Base-by-base conservation (phyloP, 2,888 invertebrate species). In the Hemithea aestivaria region DNA sequence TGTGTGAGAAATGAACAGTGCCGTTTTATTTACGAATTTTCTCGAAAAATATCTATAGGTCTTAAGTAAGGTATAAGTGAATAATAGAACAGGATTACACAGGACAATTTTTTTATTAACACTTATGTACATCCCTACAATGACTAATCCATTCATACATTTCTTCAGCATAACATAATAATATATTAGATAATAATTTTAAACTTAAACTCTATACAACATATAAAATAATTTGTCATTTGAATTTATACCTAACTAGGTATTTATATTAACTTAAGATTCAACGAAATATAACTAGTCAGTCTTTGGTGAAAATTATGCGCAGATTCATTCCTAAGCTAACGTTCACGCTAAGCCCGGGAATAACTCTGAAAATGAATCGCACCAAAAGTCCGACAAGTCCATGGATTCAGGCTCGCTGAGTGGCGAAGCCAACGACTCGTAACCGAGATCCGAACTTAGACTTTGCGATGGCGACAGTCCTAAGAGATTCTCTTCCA, bases 351-450 rank as follows among this genome's bases (percentile, higher is more conserved):
- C 88, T 62, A 94, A 80, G 45, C 90, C 90, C 22, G 94, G 94
- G 76, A 95, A 95, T 54, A 95, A 77, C 76, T 94, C 94, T 45
- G 92, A 91, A 58, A 94, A 91, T 56, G 91, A 91, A 63, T 91
- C 91, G 63, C 92, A 91, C 93, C 93, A 94, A 60, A 91, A 87
- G 65, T 93, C 92, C 63, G 91, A 81, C 46, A 87, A 66, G 63
- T 83, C 78, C 73, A 85, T 79, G 10, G 80, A 76, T 38, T 80
- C 84, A 0, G 74, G 61, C 50, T 87, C 88, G 58, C 88, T 88
- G 40, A 87, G 67, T 0, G 88, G 88, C 20, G 88, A 88, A 0
- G 80, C 73, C 26, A 88, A 56, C 16, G 88, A 88, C 59, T 88
- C 87, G 24, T 88, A 88, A 10, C 87, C 88, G 5, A 83, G 66